phyloP scores from a whole-genome alignment of 1,140 invertebrate genomes.

The Onthophagus taurus region DNA sequence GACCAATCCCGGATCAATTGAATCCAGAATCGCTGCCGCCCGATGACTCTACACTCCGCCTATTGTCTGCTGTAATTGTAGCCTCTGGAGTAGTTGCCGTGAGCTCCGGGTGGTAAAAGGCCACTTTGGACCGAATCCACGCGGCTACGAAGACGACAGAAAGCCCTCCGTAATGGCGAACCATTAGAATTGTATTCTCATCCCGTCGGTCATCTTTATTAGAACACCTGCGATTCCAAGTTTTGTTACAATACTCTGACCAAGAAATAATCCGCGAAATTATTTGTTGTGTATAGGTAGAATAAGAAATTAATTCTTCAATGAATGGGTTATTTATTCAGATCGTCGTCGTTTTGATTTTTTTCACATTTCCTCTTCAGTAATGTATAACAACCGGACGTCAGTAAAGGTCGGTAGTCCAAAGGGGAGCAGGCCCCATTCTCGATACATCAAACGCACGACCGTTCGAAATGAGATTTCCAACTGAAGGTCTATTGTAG shows the following conservation, averaged over 20 bases:
- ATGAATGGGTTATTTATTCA: constrained; percentile 30
- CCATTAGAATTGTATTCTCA: no score
- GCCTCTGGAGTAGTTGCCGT: constrained; percentile 35
- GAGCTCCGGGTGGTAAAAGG: constrained; percentile 33
- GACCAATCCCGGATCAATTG: constrained; percentile 34
- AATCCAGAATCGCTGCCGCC: constrained; percentile 31
- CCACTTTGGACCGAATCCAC: constrained; percentile 30
- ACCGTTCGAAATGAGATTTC: constrained; percentile 27
- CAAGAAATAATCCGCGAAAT: background rate
- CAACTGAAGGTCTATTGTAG: constrained; percentile 33
- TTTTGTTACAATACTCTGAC: no score
- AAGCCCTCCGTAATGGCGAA: no score
- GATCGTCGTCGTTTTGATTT: no score
- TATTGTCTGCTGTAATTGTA: constrained; percentile 36
- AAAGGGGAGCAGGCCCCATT: constrained; percentile 25
- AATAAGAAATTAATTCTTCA: background rate
- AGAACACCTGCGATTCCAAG: no score
- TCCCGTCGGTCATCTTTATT: no score
- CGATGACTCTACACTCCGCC: constrained; percentile 29
- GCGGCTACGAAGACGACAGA: no score
- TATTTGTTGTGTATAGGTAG: background rate
- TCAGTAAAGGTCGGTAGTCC: constrained; percentile 28
- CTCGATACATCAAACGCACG: constrained; percentile 30
- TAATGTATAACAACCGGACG: constrained; percentile 31
- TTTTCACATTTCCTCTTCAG: constrained; percentile 16